Base-by-base conservation (phyloP, 2,888 invertebrate genomes). In the Elgonia sp. region DNA sequence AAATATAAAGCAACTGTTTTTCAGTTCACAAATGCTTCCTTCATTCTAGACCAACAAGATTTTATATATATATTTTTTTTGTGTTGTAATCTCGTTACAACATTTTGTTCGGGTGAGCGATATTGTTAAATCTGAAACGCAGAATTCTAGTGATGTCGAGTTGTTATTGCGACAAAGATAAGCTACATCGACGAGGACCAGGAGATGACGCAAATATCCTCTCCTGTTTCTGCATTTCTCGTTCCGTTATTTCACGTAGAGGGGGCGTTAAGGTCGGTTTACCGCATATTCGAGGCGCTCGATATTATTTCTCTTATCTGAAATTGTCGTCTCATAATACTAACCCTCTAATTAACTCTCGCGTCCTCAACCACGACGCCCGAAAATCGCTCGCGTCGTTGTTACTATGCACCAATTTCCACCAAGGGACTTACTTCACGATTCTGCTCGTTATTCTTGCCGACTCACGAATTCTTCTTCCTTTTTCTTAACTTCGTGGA, bases 281-380 rank as follows among this genome's bases (percentile, higher is more conserved):
- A 73, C 67, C 80, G 77, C 83, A 77, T 62, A 87, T 75, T 21
- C 80, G 62, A 57, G 75, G n/a, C 79, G 80, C 67, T 82, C 70
- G 79, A 88, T 88, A 87, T 85, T 87, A 88, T 86, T 86, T 89
- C 85, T 80, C 89, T 87, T 89, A 90, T 90, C 89, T 90, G 69
- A 82, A 90, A 89, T 89, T 83, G 89, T 89, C 89, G 89, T 89
- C 89, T 89, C 86, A 84, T 89, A 87, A 87, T 63, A 86, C 77
- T 88, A 88, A 88, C 60, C 62, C 73, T 81, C 86, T 84, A 88
- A 86, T 88, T 88, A 86, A 81, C 81, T 83, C 77, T 21, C 77
- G 40, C 67, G 55, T 76, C 70, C 63, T 80, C 39, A 70, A 53
- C 63, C 79, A 60, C 55, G 77, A 65, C n/a, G n/a, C 40, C 67